Percentiles rank a stretch among this genome's conserved stretches.
These are phyloP conservation scores for Ptychoptera albimana DNA, from an alignment of 2,888 invertebrate genomes.

Conservation along the genomic window DNA sequence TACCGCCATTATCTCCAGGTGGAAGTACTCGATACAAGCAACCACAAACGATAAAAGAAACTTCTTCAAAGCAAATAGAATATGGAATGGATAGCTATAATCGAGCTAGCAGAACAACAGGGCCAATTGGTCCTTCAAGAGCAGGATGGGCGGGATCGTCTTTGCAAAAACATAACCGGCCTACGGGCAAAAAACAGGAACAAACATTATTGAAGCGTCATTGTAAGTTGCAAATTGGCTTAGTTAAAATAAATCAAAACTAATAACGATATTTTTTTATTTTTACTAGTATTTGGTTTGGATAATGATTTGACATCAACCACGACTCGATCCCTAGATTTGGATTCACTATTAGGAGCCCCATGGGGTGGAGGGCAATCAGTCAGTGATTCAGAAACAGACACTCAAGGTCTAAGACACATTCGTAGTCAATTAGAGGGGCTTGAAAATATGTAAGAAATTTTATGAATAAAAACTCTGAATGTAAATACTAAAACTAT, in stretches of 20 bases:
- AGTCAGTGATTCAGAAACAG: slow-evolving; percentile 55
- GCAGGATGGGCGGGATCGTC: slow-evolving; percentile 15
- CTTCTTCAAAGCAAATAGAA: slow-evolving; percentile 30
- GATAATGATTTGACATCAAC: slow-evolving; percentile 66
- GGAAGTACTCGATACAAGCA: slow-evolving; percentile 24
- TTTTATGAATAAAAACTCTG: neutral
- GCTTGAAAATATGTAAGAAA: slow-evolving; percentile 62
- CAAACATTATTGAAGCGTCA: slow-evolving; percentile 14
- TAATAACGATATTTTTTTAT: neutral
- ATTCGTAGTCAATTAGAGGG: slow-evolving; percentile 69
- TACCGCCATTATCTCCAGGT: slow-evolving; percentile 60
- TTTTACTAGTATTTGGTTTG: slow-evolving; percentile 44
- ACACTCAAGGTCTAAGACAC: slow-evolving; percentile 59
- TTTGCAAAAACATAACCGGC: slow-evolving; percentile 12
- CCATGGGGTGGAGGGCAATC: slow-evolving; percentile 29
- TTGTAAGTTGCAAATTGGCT: slow-evolving; percentile 10
- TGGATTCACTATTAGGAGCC: slow-evolving; percentile 63
- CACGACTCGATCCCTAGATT: slow-evolving; percentile 57
- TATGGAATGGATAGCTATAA: slow-evolving; percentile 35
- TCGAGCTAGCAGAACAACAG: slow-evolving; percentile 22
- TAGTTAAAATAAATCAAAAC: neutral
- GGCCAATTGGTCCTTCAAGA: slow-evolving; percentile 18
- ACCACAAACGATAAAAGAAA: slow-evolving; percentile 9
- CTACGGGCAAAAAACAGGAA: slow-evolving; percentile 13
- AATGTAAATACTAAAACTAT: too few relatives aligned